phyloP scores from a whole-genome alignment of 1,140 invertebrate genomes.

The Maconellicoccus hirsutus region DNA sequence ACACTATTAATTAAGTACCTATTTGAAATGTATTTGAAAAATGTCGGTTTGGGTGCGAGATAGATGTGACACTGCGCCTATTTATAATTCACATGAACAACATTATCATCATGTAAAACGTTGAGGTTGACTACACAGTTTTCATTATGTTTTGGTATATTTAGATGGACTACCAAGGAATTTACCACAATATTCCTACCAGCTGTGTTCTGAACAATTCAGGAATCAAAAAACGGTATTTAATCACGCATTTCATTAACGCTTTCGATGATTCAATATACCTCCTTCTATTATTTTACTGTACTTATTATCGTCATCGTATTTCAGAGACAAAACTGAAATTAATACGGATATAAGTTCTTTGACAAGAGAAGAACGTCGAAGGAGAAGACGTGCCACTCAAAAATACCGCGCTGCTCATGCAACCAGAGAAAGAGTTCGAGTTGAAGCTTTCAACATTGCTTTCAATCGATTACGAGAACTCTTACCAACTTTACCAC shows the following conservation, averaged over 20 bases:
- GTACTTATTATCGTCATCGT: too few relatives aligned
- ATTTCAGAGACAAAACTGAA: neutral
- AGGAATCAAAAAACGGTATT: neutral
- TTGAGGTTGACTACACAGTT: too few relatives aligned
- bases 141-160: too few relatives aligned
- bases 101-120: too few relatives aligned
- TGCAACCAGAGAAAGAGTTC: slow-evolving; percentile 81
- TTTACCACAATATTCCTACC: neutral
- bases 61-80: too few relatives aligned
- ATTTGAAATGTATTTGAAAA: too few relatives aligned
- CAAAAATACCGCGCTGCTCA: slow-evolving; percentile 93
- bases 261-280: too few relatives aligned
- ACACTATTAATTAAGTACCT: too few relatives aligned
- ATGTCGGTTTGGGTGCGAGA: too few relatives aligned
- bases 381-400: slow-evolving; percentile 78
- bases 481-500: slow-evolving; percentile 81
- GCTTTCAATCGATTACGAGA: slow-evolving; percentile 79
- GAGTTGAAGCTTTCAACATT: slow-evolving; percentile 91
- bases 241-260: too few relatives aligned
- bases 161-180: neutral
- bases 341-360: slow-evolving; percentile 17
- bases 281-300: too few relatives aligned
- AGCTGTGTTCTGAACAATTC: neutral
- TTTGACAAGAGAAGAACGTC: slow-evolving; percentile 72
- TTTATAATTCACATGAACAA: too few relatives aligned